Base-by-base conservation (phyloP, 1,140 invertebrate genomes). In the Antheraea mylitta region DNA sequence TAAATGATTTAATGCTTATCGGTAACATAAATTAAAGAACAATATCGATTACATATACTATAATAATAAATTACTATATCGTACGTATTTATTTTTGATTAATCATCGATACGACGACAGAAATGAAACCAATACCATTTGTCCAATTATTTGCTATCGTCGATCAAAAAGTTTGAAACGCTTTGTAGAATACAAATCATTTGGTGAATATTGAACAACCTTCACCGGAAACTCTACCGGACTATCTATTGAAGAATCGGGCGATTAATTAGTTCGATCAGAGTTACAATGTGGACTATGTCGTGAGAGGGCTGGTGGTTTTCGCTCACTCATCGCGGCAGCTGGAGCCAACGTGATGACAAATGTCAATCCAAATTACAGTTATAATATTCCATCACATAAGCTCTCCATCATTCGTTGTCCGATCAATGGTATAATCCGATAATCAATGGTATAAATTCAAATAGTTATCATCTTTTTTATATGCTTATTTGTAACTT, bases 141-240 rank as follows among this genome's bases (percentile, higher is more conserved):
- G 66, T 74, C 72, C 74, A 76, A 76, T 76, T 79, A 78, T 77
- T 79, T 73, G 72, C 64, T 78, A 82, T 83, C 85, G 80, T 87
- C 79, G 82, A 89, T 89, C 83, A 88, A 81, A 86, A 87, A 79
- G 78, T 82, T 81, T 74, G 74, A 76, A 75, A 79, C 69, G 74
- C 64, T 75, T 66, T 75, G 74, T 78, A 73, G 68, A 69, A 67
- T 69, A 78, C 76, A 81, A 73, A 82, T 81, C 74, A 75, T 67
- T 72, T 64, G 74, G 74, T 80, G 83, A 85, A 82, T 88, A 89
- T 86, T 87, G 84, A 89, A 78, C 86, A 86, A 87, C 86, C 78
- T 83, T 85, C 84, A 82, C 87, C 87, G 89, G 89, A 91, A 91
- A 87, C 72, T 85, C 83, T 87, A 86, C 85, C 77, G 85, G 79